phyloP scores from a whole-genome alignment of 1,140 invertebrate genomes.

The Drosophila novamexicana region DNA sequence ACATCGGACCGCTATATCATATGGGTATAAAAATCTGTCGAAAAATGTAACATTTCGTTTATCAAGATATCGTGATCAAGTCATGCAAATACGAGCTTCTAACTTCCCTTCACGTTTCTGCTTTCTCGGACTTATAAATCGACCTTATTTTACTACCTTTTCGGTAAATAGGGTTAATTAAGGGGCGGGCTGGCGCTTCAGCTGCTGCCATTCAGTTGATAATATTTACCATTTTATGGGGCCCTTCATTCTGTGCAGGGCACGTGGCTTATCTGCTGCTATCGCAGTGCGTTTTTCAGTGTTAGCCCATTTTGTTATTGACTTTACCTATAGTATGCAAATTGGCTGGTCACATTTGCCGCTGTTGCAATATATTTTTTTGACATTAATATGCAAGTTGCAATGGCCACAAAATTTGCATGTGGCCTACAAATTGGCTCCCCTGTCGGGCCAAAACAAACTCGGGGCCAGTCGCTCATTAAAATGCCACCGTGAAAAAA shows the following conservation, averaged over 20 bases:
- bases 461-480: conserved; percentile 60
- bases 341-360: conserved; percentile 34
- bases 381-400: conserved; percentile 67
- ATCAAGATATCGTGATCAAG: no score
- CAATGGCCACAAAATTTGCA: conserved; percentile 60
- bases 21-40: no score
- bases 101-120: no score
- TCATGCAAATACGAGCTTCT: no score
- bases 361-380: conserved; percentile 38
- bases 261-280: conserved; percentile 4
- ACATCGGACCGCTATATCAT: no score
- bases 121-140: no score
- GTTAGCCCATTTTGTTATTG: conserved; percentile 35
- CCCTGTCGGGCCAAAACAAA: conserved; percentile 28
- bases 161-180: no score
- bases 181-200: no score
- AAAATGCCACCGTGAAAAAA: conserved; percentile 59
- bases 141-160: no score
- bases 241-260: not conserved
- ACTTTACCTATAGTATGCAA: conserved; percentile 54
- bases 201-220: not conserved
- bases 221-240: not conserved
- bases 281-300: conserved; percentile 60
- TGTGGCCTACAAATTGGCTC: conserved; percentile 59
- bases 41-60: no score